Conservation (phyloP, 2,888 invertebrate species). For the Disparrhopalites patrizii region DNA sequence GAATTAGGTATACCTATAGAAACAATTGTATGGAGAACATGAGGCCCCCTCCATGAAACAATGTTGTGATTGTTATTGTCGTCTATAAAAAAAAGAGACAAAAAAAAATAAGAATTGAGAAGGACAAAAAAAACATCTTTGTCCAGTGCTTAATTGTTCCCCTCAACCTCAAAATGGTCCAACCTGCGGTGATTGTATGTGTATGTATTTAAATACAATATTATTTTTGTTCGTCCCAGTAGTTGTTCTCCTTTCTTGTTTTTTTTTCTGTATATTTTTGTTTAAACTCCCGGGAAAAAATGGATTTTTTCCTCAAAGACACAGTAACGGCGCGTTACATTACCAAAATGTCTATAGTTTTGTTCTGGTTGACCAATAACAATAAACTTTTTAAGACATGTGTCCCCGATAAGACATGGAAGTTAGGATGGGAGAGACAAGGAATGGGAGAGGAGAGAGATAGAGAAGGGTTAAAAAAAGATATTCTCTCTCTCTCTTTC, state of each 20-base stretch:
- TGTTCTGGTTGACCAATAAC: slow-evolving; percentile 33
- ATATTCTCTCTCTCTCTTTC: too few species aligned
- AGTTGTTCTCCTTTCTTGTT: too few species aligned
- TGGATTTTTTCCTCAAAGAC: too few species aligned
- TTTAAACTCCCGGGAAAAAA: too few species aligned
- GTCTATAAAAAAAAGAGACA: not conserved
- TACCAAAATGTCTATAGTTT: slow-evolving; percentile 25
- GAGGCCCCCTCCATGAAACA: too few species aligned
- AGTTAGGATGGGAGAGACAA: not conserved
- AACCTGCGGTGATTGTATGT: slow-evolving; percentile 2
- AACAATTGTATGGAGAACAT: too few species aligned
- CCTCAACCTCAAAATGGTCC: slow-evolving; percentile 26
- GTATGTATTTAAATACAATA: not conserved
- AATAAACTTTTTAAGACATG: slow-evolving; percentile 44
- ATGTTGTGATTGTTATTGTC: slow-evolving; percentile 1
- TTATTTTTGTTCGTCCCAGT: too few species aligned
- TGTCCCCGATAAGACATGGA: slow-evolving; percentile 37
- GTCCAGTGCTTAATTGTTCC: slow-evolving; percentile 35
- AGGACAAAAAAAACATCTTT: slow-evolving; percentile 30
- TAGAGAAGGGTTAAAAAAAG: slow-evolving; percentile 37
- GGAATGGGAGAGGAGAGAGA: slow-evolving; percentile 1
- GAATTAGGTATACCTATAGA: not conserved
- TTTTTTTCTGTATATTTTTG: too few species aligned
- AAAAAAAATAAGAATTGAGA: slow-evolving; percentile 24
- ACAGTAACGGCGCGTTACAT: slow-evolving; percentile 26